A percentile compares a stretch with the other conserved stretches of the same genome.
These are phyloP conservation scores for Ecdyonurus torrentis DNA, from an alignment of 2,888 invertebrate genomes.

Conservation along the genomic window DNA sequence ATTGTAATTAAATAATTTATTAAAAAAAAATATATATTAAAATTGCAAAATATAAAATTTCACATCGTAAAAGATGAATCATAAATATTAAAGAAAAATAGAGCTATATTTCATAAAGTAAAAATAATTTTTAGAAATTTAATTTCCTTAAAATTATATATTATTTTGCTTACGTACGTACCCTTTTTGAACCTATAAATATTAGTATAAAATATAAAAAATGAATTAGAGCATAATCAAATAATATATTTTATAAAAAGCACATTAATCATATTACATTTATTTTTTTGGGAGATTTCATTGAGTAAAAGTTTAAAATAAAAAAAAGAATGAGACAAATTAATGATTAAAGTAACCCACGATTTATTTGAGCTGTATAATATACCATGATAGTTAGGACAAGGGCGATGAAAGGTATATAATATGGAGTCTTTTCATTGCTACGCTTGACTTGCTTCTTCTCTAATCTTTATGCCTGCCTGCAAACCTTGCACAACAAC, in stretches of 20 bases:
- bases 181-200: no score
- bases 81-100: no score
- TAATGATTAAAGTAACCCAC: not conserved
- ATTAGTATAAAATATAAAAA: not conserved
- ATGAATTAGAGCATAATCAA: not conserved
- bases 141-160: no score
- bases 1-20: no score
- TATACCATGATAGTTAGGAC: not conserved
- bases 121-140: no score
- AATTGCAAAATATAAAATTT: no score
- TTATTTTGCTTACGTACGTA: no score
- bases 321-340: no score
- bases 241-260: not conserved
- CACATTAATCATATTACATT: not conserved
- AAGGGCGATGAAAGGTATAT: not conserved
- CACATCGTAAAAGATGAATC: no score
- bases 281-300: not conserved
- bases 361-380: not conserved
- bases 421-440: not conserved
- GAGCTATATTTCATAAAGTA: no score
- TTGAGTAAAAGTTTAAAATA: no score
- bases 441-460: not conserved
- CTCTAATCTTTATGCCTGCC: not conserved
- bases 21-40: no score
- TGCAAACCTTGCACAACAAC: not conserved